Percentiles rank a stretch among this genome's conserved stretches.
Conservation (phyloP, 2,797 vertebrate genomes). For the Syndactyla subalaris region DNA sequence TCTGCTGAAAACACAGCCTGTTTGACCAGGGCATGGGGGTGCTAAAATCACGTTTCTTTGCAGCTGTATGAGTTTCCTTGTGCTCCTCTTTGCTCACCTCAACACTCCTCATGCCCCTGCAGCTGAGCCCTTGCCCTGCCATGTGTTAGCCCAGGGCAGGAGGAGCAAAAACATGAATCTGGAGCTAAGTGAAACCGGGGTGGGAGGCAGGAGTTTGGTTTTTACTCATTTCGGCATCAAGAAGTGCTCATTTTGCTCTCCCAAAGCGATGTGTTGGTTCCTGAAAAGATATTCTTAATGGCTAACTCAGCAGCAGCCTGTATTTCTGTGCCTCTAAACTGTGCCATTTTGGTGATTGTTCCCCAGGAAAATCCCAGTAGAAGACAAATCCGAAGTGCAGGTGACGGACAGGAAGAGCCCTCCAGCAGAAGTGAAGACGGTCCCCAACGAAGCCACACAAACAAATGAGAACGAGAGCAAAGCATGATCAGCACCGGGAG, state of each 20-base stretch:
- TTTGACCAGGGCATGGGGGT: background rate
- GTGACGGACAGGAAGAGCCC: slow-evolving; percentile 80
- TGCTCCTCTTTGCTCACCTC: background rate
- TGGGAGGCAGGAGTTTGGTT: background rate
- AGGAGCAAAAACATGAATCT: accelerated
- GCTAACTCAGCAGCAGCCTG: accelerated
- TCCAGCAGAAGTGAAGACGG: slow-evolving; percentile 84
- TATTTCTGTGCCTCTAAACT: slow-evolving; percentile 39
- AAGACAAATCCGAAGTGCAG: slow-evolving; percentile 83
- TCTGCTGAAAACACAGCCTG: accelerated
- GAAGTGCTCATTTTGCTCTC: background rate
- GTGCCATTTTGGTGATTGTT: slow-evolving; percentile 8
- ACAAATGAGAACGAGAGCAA: slow-evolving; percentile 89
- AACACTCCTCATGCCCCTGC: background rate
- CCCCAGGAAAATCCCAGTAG: slow-evolving; percentile 86
- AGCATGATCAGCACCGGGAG: slow-evolving; percentile 86
- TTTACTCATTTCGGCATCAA: accelerated
- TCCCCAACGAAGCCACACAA: slow-evolving; percentile 90
- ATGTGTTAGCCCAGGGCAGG: background rate
- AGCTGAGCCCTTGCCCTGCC: background rate
- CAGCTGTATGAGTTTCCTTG: accelerated
- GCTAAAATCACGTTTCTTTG: background rate
- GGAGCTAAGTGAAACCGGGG: accelerated
- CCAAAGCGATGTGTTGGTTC: accelerated
- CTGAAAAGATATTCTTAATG: background rate